Evolutionary conservation across 2,888 invertebrate species (phyloP).

Genomic region (Eustalomyia histrio): DNA sequence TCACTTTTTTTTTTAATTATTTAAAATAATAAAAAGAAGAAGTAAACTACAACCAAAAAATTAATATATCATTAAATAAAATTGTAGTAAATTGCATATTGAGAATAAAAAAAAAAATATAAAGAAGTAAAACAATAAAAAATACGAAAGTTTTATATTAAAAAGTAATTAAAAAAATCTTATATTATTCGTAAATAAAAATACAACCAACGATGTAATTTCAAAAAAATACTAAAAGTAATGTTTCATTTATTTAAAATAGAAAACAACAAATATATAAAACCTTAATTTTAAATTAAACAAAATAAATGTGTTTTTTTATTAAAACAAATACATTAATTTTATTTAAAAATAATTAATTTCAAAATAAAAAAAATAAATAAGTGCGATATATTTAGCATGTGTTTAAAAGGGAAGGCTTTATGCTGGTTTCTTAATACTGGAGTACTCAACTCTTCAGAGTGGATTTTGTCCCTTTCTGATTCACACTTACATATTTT

Average conservation of each 20-base stretch:
- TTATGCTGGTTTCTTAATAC: too few species aligned
- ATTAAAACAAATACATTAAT: background rate
- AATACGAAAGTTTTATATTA: conserved; percentile 56
- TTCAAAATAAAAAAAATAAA: too few species aligned
- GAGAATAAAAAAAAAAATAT: conserved; percentile 10
- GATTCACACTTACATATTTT: too few species aligned
- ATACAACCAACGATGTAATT: conserved; percentile 64
- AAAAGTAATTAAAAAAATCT: conserved; percentile 28
- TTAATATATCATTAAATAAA: conserved; percentile 36
- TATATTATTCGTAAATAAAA: conserved; percentile 37
- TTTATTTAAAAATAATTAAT: too few species aligned
- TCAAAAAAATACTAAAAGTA: conserved; percentile 52
- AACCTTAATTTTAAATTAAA: conserved; percentile 56
- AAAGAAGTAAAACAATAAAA: conserved; percentile 29
- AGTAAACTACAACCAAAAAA: conserved; percentile 38
- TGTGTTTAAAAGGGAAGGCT: too few species aligned
- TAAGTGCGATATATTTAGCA: too few species aligned
- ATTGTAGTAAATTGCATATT: conserved; percentile 50
- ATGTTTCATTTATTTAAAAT: conserved; percentile 56
- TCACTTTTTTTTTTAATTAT: conserved; percentile 10
- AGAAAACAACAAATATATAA: conserved; percentile 56
- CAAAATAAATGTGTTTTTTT: background rate
- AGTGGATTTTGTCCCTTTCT: too few species aligned
- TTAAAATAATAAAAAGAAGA: background rate
- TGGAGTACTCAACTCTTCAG: too few species aligned